Base-by-base conservation (phyloP, 2,113 vertebrate genomes). In the Dromas ardeola region DNA sequence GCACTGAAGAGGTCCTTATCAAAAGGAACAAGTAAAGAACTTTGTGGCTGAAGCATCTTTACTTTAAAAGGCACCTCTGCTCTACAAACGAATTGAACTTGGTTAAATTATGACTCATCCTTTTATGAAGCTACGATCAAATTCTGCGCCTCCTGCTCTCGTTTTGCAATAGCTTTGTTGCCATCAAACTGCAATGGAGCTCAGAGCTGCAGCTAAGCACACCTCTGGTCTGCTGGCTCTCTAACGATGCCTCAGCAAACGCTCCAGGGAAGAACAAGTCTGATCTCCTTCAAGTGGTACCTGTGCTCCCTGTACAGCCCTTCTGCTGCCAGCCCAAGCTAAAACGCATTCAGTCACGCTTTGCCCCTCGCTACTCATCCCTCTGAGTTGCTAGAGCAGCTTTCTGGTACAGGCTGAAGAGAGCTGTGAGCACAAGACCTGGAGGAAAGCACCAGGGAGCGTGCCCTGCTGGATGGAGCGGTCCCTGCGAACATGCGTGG, bases 401-500 rank as follows among this genome's bases (percentile, higher is more conserved):
- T 72, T 21, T 59, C 56, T 36, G 47, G 26, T 15, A 20, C 9
- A 53, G 86, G n/a, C 67, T 49, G 42, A 52, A 63, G 25, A 1
- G 32, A 92, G 8, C 17, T 63, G 3, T 0, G 42, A 42, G 83
- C 45, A 61, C 40, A 17, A 63, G 72, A 18, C 13, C 15, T 25
- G 9, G 52, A 81, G 63, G 49, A 66, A 62, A 47, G 27, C 47
- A 45, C 18, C 1, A 1, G 45, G 20, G 61, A 61, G 16, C 0
- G 6, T 23, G 34, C 32, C 52, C 62, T 9, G 65, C 2, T 5
- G 59, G 63, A 78, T 18, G 21, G 32, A 49, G 23, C 0, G 0
- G 10, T 22, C 6, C 26, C 61, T 34, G 65, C 13, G 29, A 78
- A 65, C 6, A 36, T 0, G 3, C 2, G 2, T 14, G 20, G 52